A percentile compares a stretch with the other conserved stretches of the same genome.
Evolutionary conservation across 2,797 vertebrate species (phyloP).

Genomic region (Eurystomus glaucurus): DNA sequence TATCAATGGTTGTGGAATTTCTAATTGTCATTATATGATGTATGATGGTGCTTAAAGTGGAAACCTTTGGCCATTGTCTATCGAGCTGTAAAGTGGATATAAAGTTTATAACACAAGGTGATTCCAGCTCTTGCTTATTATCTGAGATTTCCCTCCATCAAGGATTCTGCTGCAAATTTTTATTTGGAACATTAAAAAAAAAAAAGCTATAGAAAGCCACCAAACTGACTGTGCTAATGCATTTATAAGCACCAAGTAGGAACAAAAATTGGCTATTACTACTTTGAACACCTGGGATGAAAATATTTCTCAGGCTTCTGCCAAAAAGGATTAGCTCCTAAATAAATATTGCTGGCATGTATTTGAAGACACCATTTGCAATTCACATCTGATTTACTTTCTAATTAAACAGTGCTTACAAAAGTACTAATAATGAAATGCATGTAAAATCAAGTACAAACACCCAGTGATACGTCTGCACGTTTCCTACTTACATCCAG

Average conservation of each 20-base stretch:
- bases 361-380: conserved; percentile 47
- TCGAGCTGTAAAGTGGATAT: background rate
- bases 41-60: background rate
- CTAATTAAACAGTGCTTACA: conserved; percentile 50
- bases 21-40: background rate
- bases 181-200: background rate
- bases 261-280: background rate
- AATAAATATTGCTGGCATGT: conserved; percentile 15
- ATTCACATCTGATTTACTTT: conserved; percentile 56
- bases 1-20: background rate
- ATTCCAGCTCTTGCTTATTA: background rate
- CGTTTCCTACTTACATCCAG: background rate
- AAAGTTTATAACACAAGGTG: background rate
- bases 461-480: background rate
- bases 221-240: background rate
- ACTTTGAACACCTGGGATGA: background rate
- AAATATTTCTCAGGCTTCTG: background rate
- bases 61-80: background rate
- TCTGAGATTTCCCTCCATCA: background rate
- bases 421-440: conserved; percentile 12
- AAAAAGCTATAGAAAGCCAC: background rate
- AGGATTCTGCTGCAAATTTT: background rate
- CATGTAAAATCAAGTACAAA: conserved; percentile 15
- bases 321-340: background rate
- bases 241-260: background rate